Evolutionary conservation across 2,888 invertebrate species (phyloP).

Genomic region (Xestia xanthographa): DNA sequence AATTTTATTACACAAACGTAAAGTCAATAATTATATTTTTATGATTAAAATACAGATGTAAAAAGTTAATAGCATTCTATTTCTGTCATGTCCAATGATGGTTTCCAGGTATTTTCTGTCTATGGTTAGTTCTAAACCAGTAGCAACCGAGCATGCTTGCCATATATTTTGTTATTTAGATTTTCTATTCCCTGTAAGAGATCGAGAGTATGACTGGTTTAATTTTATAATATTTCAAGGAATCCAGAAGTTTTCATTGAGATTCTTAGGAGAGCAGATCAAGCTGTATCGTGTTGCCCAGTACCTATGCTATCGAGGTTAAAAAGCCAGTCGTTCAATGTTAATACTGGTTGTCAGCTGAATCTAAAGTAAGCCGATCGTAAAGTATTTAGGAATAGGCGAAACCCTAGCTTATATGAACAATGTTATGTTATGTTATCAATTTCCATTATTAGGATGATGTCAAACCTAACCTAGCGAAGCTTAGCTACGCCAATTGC

Average conservation of each 20-base stretch:
- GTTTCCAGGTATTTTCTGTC: constrained; percentile 25
- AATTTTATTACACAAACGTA: constrained; percentile 1
- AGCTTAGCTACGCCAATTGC: not conserved
- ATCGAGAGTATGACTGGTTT: constrained; percentile 30
- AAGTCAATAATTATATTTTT: constrained; percentile 9
- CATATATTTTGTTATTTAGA: constrained; percentile 46
- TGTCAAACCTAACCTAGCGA: not conserved
- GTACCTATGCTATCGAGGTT: not conserved
- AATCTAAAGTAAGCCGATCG: not conserved
- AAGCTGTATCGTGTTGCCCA: not conserved
- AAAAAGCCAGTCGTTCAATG: not conserved
- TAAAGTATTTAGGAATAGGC: not conserved
- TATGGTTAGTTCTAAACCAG: constrained; percentile 35
- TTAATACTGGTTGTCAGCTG: not conserved
- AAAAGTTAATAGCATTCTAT: constrained; percentile 40
- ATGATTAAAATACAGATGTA: not conserved
- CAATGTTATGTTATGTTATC: too few species aligned
- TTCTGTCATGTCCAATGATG: constrained; percentile 3
- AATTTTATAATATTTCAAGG: constrained; percentile 21
- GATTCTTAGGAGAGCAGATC: not conserved
- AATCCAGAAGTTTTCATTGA: constrained; percentile 3
- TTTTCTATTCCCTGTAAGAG: constrained; percentile 36
- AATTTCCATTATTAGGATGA: too few species aligned
- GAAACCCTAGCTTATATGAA: not conserved
- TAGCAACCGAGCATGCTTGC: constrained; percentile 9